phyloP scores from a whole-genome alignment of 2,888 invertebrate species.

The Tortricodes alternella region DNA sequence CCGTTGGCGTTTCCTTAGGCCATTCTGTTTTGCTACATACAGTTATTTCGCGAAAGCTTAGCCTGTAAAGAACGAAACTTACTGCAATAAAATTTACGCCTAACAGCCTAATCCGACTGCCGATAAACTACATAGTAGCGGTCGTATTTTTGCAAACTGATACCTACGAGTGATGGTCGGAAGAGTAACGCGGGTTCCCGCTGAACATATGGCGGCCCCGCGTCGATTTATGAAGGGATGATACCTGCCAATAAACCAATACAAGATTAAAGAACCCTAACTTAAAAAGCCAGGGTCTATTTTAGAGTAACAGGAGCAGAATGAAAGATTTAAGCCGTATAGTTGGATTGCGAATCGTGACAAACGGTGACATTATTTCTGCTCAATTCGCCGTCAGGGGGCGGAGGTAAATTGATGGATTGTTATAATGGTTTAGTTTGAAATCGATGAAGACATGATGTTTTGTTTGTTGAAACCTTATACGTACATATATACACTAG shows the following conservation, averaged over 20 bases:
- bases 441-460: neutral
- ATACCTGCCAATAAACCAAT: slow-evolving; percentile 27
- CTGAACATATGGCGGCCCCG: slow-evolving; percentile 57
- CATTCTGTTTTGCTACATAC: too few relatives aligned
- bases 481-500: too few relatives aligned
- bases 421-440: neutral
- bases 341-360: slow-evolving; percentile 42
- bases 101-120: slow-evolving; percentile 1
- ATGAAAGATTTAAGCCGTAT: slow-evolving; percentile 30
- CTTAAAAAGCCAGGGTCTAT: slow-evolving; percentile 7
- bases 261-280: slow-evolving; percentile 16
- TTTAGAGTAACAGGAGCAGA: neutral
- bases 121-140: slow-evolving; percentile 2
- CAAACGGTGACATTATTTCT: slow-evolving; percentile 35
- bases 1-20: too few relatives aligned
- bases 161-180: slow-evolving; percentile 41
- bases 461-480: too few relatives aligned
- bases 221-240: slow-evolving; percentile 54
- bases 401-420: slow-evolving; percentile 7
- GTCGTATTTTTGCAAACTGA: slow-evolving; percentile 41
- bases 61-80: too few relatives aligned
- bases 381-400: neutral
- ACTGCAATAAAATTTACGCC: slow-evolving; percentile 3
- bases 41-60: too few relatives aligned
- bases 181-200: slow-evolving; percentile 62